These are phyloP conservation scores for Diplolepis rosae DNA, from an alignment of 2,888 invertebrate genomes.

Conservation along the genomic window DNA sequence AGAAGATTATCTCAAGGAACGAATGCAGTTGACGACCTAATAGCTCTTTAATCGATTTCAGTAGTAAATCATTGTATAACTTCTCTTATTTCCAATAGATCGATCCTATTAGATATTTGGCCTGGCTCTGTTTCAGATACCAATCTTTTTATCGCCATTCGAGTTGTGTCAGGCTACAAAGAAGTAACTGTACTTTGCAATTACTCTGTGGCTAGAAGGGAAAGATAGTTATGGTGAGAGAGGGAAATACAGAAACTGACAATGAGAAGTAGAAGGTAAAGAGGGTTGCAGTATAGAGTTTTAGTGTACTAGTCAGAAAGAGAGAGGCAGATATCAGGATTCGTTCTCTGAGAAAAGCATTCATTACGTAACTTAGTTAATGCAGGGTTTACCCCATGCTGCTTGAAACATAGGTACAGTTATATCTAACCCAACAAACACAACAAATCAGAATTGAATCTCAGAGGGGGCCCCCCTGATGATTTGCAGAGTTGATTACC, in stretches of 20 bases:
- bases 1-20: no score
- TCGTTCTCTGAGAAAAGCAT: constrained; percentile 49
- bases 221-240: constrained; percentile 29
- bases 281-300: constrained; percentile 6
- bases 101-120: not conserved
- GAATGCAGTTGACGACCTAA: no score
- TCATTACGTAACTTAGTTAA: constrained; percentile 57
- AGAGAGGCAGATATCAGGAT: constrained; percentile 43
- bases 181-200: constrained; percentile 56
- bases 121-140: not conserved
- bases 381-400: constrained; percentile 38
- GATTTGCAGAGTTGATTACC: not conserved
- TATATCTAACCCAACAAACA: constrained; percentile 36
- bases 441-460: not conserved
- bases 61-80: not conserved
- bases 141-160: constrained; percentile 34
- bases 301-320: constrained; percentile 3
- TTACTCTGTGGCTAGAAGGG: constrained; percentile 44
- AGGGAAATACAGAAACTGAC: constrained; percentile 33
- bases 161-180: constrained; percentile 49
- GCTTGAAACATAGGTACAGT: constrained; percentile 42
- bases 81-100: not conserved
- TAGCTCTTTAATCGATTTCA: not conserved
- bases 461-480: not conserved
- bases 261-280: not conserved